phyloP scores from a whole-genome alignment of 2,113 vertebrate species.

The Nesogale talazaci region DNA sequence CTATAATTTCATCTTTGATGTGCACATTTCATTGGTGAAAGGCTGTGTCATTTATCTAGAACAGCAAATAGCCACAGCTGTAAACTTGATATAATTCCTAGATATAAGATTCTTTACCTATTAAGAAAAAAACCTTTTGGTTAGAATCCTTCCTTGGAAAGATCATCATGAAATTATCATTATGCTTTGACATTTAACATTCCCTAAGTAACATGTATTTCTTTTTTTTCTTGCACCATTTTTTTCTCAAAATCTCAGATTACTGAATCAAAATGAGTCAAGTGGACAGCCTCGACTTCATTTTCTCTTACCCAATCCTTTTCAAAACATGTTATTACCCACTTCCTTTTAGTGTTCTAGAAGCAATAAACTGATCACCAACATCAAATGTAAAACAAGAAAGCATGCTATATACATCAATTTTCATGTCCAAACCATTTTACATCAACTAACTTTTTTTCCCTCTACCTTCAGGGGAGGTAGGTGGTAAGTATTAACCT shows the following conservation, averaged over 20 bases:
- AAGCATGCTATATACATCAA: slow-evolving; percentile 72
- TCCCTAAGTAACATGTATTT: slow-evolving; percentile 47
- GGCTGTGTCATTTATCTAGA: slow-evolving; percentile 27
- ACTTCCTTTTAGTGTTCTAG: slow-evolving; percentile 57
- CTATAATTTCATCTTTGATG: slow-evolving; percentile 51
- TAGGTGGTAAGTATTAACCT: slow-evolving; percentile 81
- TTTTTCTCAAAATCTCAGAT: slow-evolving; percentile 65
- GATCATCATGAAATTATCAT: slow-evolving; percentile 66
- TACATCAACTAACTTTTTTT: slow-evolving; percentile 77
- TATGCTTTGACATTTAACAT: slow-evolving; percentile 73
- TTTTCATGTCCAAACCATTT: slow-evolving; percentile 77
- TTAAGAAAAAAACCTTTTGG: slow-evolving; percentile 67
- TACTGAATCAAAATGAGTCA: slow-evolving; percentile 65
- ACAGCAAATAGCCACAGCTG: slow-evolving; percentile 35
- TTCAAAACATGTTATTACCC: slow-evolving; percentile 61
- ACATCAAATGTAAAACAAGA: slow-evolving; percentile 75
- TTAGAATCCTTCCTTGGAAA: slow-evolving; percentile 59
- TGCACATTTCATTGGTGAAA: slow-evolving; percentile 18
- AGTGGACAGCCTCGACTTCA: slow-evolving; percentile 77
- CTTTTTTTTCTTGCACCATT: slow-evolving; percentile 72
- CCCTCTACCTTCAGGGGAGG: slow-evolving; percentile 80
- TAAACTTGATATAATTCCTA: slow-evolving; percentile 51
- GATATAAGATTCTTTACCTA: slow-evolving; percentile 66
- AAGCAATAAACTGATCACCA: slow-evolving; percentile 78
- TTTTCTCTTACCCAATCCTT: slow-evolving; percentile 75